Conservation (phyloP, 1,140 invertebrate species). For the Drosophila bocki region DNA sequence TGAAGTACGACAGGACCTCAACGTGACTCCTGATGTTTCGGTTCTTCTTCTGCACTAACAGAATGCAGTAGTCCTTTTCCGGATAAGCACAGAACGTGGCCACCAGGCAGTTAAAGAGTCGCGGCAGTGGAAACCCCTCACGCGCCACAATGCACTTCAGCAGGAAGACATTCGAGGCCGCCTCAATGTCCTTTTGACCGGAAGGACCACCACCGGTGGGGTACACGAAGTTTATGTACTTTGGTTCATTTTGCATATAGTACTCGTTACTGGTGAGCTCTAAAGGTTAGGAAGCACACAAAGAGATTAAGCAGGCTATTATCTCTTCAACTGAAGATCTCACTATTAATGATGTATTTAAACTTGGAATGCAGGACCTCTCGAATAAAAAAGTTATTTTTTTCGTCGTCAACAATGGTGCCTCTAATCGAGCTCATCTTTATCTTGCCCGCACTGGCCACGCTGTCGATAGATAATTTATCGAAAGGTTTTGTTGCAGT, state of each 20-base stretch:
- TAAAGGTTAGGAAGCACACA: not conserved
- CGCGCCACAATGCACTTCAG: conserved; percentile 49
- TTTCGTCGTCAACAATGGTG: not conserved
- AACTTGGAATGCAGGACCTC: conserved; percentile 49
- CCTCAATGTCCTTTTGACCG: conserved; percentile 1
- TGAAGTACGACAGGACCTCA: conserved; percentile 67
- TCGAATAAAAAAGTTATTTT: conserved; percentile 39
- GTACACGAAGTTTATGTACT: conserved; percentile 32
- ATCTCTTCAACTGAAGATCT: not conserved
- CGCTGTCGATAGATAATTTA: conserved; percentile 10
- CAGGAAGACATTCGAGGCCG: conserved; percentile 60
- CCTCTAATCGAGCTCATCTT: conserved; percentile 27
- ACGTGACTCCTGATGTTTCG: conserved; percentile 8
- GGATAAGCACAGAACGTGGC: conserved; percentile 70
- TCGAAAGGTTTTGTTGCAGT: not conserved
- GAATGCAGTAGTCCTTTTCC: conserved; percentile 71
- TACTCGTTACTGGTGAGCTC: conserved; percentile 39
- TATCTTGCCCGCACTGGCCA: conserved; percentile 54
- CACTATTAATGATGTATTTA: conserved; percentile 52
- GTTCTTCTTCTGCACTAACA: conserved; percentile 23
- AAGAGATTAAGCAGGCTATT: not conserved
- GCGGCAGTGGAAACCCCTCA: conserved; percentile 40
- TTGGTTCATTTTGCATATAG: conserved; percentile 32
- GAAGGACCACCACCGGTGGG: not conserved
- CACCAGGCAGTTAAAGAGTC: conserved; percentile 42